phyloP scores from a whole-genome alignment of 2,797 vertebrate species.

The Acanthornis magna region DNA sequence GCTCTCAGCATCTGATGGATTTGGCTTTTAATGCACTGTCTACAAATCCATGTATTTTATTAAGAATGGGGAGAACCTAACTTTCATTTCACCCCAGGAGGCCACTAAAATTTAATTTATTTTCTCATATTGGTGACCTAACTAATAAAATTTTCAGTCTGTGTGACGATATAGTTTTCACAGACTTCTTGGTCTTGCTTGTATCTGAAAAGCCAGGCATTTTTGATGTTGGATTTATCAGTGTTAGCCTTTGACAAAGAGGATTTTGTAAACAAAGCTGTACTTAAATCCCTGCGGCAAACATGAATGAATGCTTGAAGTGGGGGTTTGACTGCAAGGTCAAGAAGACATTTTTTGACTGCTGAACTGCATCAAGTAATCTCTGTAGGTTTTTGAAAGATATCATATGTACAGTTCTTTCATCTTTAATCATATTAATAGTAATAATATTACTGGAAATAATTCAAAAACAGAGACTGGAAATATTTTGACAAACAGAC shows the following conservation, averaged over 20 bases:
- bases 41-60: background rate
- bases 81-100: background rate
- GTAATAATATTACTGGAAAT: background rate
- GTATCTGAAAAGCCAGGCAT: background rate
- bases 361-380: background rate
- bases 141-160: background rate
- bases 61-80: background rate
- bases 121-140: background rate
- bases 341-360: background rate
- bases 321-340: background rate
- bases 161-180: background rate
- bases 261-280: background rate
- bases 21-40: background rate
- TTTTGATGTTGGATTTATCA: background rate
- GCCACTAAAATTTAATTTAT: background rate
- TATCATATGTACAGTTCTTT: background rate
- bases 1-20: background rate
- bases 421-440: background rate
- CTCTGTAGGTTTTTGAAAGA: background rate
- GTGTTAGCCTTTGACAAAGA: background rate
- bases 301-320: background rate
- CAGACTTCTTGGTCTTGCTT: background rate
- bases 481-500: background rate
- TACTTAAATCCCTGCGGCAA: background rate
- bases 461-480: background rate